Conservation (phyloP, 2,797 vertebrate genomes). For the Jordanella pulchra region DNA sequence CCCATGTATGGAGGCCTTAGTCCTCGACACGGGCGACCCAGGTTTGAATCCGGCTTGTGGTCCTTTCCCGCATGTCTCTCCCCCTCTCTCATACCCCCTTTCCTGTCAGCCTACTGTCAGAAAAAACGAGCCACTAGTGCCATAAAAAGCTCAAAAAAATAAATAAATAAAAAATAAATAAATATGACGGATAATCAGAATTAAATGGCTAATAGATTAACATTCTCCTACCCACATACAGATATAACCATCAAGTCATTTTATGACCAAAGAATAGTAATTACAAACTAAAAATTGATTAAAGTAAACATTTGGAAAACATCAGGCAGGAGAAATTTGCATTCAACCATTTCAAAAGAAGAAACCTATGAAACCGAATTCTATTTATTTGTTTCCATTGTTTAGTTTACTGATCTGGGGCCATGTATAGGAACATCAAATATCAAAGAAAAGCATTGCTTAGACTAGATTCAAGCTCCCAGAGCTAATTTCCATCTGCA, state of each 20-base stretch:
- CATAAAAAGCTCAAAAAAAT: too few species aligned
- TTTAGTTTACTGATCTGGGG: neutral
- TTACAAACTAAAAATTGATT: constrained; percentile 41
- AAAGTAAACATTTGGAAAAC: constrained; percentile 1
- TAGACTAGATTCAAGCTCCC: neutral
- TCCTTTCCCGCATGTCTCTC: too few species aligned
- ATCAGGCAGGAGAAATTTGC: constrained; percentile 31
- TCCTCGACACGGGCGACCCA: too few species aligned
- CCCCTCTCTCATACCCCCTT: too few species aligned
- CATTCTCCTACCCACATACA: constrained; percentile 10
- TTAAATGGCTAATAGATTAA: constrained; percentile 5
- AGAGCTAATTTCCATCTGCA: neutral
- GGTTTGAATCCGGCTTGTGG: too few species aligned
- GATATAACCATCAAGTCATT: constrained; percentile 22
- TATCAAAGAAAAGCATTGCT: neutral
- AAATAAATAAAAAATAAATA: too few species aligned
- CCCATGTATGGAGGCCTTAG: too few species aligned
- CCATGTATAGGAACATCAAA: neutral
- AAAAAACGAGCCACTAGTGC: too few species aligned
- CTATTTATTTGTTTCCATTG: neutral
- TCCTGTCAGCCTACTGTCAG: too few species aligned
- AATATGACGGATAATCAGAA: constrained; percentile 25
- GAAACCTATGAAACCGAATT: neutral
- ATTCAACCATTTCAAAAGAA: neutral
- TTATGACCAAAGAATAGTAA: neutral